Conservation (phyloP, 2,888 invertebrate species). For the Drosophila merina region DNA sequence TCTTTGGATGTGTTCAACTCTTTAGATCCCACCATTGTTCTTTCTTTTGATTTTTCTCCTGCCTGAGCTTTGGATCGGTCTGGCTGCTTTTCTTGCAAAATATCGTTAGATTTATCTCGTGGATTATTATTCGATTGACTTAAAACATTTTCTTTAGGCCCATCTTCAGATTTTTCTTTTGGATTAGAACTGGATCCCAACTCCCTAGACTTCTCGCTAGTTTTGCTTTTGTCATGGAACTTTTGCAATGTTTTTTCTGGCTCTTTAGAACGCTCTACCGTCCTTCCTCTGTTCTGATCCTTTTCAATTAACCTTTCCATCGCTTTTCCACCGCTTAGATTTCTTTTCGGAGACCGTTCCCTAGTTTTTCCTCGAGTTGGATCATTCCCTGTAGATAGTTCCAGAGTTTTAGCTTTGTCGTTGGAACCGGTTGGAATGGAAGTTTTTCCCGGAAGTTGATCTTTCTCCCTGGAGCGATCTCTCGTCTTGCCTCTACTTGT, state of each 20-base stretch:
- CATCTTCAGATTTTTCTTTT: background rate
- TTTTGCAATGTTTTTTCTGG: background rate
- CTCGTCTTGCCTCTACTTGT: conserved; percentile 1
- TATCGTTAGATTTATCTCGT: background rate
- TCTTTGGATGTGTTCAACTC: conserved; percentile 5
- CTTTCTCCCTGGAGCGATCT: background rate
- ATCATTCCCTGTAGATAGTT: no score
- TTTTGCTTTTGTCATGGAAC: background rate
- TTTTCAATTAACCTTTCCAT: conserved; percentile 3
- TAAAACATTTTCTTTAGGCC: background rate
- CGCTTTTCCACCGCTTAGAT: background rate
- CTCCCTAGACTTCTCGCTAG: conserved; percentile 3
- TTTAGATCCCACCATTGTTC: background rate
- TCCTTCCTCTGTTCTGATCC: background rate
- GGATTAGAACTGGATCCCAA: conserved; percentile 7
- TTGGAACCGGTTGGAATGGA: background rate
- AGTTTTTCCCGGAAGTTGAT: background rate
- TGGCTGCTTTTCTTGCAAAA: background rate
- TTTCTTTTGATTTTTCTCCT: conserved; percentile 8
- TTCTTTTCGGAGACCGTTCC: background rate
- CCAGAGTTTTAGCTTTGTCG: background rate
- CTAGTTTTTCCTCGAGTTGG: background rate
- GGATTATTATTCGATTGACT: background rate
- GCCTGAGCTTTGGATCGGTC: conserved; percentile 7
- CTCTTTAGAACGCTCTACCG: background rate